Evolutionary conservation across 2,888 invertebrate species (phyloP), one percentile per base, ranked within the genome.

Genomic region (Candidula unifasciata): DNA sequence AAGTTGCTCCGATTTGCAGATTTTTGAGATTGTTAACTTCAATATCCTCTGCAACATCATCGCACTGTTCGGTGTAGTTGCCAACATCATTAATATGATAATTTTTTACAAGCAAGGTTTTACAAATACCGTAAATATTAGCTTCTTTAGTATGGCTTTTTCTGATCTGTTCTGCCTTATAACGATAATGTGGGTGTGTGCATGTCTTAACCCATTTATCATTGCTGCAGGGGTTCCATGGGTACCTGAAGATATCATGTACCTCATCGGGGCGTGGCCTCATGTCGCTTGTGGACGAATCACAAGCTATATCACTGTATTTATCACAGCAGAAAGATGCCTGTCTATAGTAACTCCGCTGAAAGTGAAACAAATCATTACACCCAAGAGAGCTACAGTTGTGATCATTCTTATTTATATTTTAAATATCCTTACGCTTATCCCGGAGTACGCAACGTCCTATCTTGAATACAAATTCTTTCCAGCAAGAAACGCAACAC

Each of bases 301-400:
- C 66, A 68, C 80, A 30, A 52, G 68, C 30, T 80, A 13, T n/a
- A 69, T 80, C 16, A 80, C 80, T 27, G 69, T 66, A 3, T 80
- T 44, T 54, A 30, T 80, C n/a, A 80, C 80, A 21, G 16, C 35
- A 0, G 80, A 80, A 30, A 33, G 80, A 52, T 80, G 30, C 52
- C 30, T 80, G 18, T n/a, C 52, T n/a, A 69, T 80, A 24, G 54
- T 57, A 1, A 5, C 71, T 10, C 80, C 80, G 1, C 33, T 80
- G 54, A 80, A 69, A 35, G 57, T 80, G 16, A 79, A 66, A 60
- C n/a, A 79, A 2, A 64, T 79, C 21, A 44, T 79, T 18, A 79
- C 79, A 0, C 37, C 37, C 21, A 64, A 60, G 27, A 66, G 24
- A 54, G 33, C 79, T 1, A 66, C 66, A 5, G 1, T 44, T 0